Conservation (phyloP, 2,113 vertebrate species). For the Megaceryle maxima region DNA sequence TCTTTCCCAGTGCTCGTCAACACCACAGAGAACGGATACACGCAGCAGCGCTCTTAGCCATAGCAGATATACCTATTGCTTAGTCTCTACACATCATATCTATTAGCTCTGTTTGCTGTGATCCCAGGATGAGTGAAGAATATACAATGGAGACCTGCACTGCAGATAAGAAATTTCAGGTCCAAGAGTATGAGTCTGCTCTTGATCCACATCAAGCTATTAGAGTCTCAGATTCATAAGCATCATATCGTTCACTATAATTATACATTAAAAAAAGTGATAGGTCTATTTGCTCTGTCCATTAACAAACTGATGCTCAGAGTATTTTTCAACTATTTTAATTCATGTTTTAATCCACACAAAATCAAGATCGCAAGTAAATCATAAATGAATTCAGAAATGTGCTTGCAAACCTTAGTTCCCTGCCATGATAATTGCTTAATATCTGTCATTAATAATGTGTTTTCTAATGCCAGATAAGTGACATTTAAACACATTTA, state of each 20-base stretch:
- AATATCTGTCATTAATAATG: slow-evolving; percentile 71
- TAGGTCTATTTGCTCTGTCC: slow-evolving; percentile 5
- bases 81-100: neutral
- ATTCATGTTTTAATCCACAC: neutral
- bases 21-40: neutral
- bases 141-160: neutral
- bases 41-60: neutral
- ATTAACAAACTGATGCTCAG: neutral
- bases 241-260: neutral
- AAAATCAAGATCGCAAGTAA: slow-evolving; percentile 25
- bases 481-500: slow-evolving; percentile 67
- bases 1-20: neutral
- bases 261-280: neutral
- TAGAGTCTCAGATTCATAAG: neutral
- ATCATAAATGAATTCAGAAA: slow-evolving; percentile 50
- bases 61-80: neutral
- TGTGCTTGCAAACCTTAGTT: slow-evolving; percentile 58
- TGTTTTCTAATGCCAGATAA: slow-evolving; percentile 68
- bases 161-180: neutral
- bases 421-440: slow-evolving; percentile 71
- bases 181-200: neutral
- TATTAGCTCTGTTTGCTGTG: neutral
- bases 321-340: slow-evolving; percentile 37
- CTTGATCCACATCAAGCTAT: neutral
- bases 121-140: neutral